Conservation (phyloP, 2,113 vertebrate species). For the Epinephelus fuscoguttatus region DNA sequence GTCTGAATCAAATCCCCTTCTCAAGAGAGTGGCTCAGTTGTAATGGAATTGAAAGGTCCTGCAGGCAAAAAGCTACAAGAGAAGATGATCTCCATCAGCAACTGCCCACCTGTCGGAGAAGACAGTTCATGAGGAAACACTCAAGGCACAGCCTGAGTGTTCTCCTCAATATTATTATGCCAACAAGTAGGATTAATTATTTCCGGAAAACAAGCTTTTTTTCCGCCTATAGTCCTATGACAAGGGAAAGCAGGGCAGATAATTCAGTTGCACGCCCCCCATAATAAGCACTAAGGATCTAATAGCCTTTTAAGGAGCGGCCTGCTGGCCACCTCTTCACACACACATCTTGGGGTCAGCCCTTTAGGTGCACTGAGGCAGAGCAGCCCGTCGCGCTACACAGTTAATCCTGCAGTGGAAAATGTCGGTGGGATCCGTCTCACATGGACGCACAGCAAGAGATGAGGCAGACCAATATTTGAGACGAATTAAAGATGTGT, state of each 20-base stretch:
- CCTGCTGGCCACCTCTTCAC: constrained; percentile 64
- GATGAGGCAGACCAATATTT: constrained; percentile 71
- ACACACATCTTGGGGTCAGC: constrained; percentile 64
- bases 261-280: constrained; percentile 62
- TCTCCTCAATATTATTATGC: constrained; percentile 63
- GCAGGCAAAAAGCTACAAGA: constrained; percentile 65
- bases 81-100: constrained; percentile 69
- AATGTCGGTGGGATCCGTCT: constrained; percentile 77
- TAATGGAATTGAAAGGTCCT: constrained; percentile 76
- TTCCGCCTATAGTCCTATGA: constrained; percentile 57
- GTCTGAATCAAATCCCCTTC: constrained; percentile 52
- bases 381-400: constrained; percentile 65
- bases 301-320: constrained; percentile 81
- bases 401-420: constrained; percentile 81
- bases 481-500: constrained; percentile 66
- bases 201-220: constrained; percentile 74
- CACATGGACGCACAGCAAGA: constrained; percentile 70
- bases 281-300: constrained; percentile 68
- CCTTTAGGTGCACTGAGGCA: constrained; percentile 64
- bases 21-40: constrained; percentile 64
- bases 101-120: constrained; percentile 67
- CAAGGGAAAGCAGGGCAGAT: constrained; percentile 59
- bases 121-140: constrained; percentile 59
- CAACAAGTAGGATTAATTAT: constrained; percentile 78
- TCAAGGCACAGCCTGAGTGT: constrained; percentile 43